Percentiles rank a stretch among this genome's conserved stretches.
Evolutionary conservation across 1,140 invertebrate genomes (phyloP).

Genomic region (Apis laboriosa): DNA sequence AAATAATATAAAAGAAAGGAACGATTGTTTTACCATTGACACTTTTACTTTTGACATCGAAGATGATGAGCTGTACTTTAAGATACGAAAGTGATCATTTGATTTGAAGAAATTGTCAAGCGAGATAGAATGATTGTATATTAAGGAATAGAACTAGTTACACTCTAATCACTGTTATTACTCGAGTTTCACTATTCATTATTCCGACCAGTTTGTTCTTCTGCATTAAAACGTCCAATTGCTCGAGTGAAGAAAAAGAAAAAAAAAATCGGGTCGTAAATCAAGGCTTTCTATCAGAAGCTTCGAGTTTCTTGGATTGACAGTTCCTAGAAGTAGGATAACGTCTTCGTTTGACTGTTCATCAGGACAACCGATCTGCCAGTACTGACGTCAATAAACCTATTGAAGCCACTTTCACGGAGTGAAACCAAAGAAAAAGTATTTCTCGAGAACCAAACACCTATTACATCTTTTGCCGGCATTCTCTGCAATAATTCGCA

Average conservation of each 20-base stretch:
- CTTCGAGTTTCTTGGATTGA: constrained; percentile 2
- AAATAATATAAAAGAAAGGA: too few relatives aligned
- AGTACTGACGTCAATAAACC: constrained; percentile 5
- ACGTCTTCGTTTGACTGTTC: constrained; percentile 14
- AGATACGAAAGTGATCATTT: neutral
- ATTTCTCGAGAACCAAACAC: constrained; percentile 14
- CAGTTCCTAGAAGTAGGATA: constrained; percentile 25
- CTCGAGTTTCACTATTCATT: neutral
- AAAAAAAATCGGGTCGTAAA: neutral
- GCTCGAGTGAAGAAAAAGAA: neutral
- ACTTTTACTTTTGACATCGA: too few relatives aligned
- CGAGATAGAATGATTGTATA: neutral
- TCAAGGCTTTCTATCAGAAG: neutral
- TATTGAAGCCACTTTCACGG: constrained; percentile 23
- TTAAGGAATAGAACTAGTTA: neutral
- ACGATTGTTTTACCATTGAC: too few relatives aligned
- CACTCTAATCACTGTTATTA: too few relatives aligned
- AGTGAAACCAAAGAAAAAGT: constrained; percentile 36
- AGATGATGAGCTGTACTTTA: neutral
- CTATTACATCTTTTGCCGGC: constrained; percentile 1
- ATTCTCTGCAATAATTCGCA: neutral
- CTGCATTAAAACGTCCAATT: neutral
- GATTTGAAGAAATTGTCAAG: neutral
- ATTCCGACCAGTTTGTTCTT: neutral
- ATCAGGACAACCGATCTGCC: constrained; percentile 19